Evolutionary conservation across 1,140 invertebrate species (phyloP).

Genomic region (Drosophila sturtevanti): DNA sequence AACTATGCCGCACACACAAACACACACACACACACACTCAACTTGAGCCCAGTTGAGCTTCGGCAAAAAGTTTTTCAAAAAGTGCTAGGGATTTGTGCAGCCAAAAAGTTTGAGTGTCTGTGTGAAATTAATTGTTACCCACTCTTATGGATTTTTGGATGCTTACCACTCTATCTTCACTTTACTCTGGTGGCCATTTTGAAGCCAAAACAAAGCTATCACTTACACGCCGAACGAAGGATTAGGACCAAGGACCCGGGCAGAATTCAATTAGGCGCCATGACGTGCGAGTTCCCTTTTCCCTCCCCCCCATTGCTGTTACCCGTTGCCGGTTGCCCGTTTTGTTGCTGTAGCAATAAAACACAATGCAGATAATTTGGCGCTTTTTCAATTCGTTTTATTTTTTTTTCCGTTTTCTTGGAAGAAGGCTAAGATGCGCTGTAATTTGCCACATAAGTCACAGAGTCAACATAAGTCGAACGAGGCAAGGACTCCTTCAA

Average conservation of each 20-base stretch:
- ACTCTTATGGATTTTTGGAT: not conserved
- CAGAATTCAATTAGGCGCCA: constrained; percentile 77
- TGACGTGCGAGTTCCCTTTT: constrained; percentile 62
- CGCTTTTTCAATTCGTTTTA: constrained; percentile 69
- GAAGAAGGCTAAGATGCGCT: constrained; percentile 66
- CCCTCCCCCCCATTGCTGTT: not conserved
- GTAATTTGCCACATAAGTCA: constrained; percentile 81
- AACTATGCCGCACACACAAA: constrained; percentile 68
- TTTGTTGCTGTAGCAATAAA: constrained; percentile 61
- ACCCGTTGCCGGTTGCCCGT: not conserved
- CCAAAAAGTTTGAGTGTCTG: constrained; percentile 74
- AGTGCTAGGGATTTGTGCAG: constrained; percentile 73
- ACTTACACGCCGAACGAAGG: constrained; percentile 69
- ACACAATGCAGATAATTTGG: constrained; percentile 78
- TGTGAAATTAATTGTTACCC: constrained; percentile 76
- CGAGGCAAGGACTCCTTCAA: not conserved
- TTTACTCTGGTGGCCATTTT: constrained; percentile 44
- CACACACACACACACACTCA: constrained; percentile 44
- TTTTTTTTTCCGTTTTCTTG: constrained; percentile 56
- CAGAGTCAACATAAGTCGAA: constrained; percentile 63
- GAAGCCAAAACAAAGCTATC: constrained; percentile 77
- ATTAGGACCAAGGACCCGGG: constrained; percentile 58
- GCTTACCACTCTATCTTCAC: not conserved
- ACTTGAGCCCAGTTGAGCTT: constrained; percentile 37
- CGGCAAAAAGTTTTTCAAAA: constrained; percentile 33